Evolutionary conservation across 2,888 invertebrate species (phyloP).

Genomic region (Apodemia zela): DNA sequence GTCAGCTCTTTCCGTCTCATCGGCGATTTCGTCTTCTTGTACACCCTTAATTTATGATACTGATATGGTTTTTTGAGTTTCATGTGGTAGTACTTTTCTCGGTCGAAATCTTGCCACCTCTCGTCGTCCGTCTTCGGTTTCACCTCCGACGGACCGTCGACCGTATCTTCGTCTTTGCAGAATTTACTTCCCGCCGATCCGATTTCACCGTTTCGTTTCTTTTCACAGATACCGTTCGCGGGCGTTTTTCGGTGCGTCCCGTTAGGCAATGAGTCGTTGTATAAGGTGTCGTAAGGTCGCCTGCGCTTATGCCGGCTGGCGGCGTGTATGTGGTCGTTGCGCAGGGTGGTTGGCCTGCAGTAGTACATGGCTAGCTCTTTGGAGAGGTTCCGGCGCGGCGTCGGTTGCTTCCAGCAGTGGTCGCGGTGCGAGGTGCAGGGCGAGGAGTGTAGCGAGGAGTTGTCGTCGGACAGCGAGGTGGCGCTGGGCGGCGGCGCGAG

Average conservation of each 20-base stretch:
- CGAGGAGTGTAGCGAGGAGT: conserved; percentile 93
- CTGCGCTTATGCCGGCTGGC: conserved; percentile 80
- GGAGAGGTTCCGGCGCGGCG: conserved; percentile 86
- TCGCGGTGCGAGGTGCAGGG: conserved; percentile 90
- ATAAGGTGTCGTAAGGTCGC: conserved; percentile 81
- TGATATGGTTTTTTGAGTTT: conserved; percentile 77
- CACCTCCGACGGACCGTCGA: conserved; percentile 45
- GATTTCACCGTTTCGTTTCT: conserved; percentile 53
- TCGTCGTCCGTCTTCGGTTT: conserved; percentile 50
- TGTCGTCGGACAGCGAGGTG: conserved; percentile 94
- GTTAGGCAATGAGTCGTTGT: conserved; percentile 44
- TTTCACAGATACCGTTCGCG: conserved; percentile 54
- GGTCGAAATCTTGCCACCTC: conserved; percentile 57
- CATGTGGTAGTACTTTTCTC: conserved; percentile 72
- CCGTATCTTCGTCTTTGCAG: conserved; percentile 47
- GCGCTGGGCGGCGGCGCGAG: conserved; percentile 71
- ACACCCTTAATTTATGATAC: conserved; percentile 73
- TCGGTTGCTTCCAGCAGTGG: conserved; percentile 92
- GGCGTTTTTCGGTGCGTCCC: conserved; percentile 41
- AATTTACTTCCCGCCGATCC: conserved; percentile 40
- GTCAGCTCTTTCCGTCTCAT: conserved; percentile 56
- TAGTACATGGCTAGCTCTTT: conserved; percentile 87
- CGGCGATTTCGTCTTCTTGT: conserved; percentile 64
- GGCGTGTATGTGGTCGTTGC: conserved; percentile 62
- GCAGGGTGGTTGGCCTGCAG: conserved; percentile 79